Conservation (phyloP, 2,113 vertebrate species). For the Rostratula benghalensis region DNA sequence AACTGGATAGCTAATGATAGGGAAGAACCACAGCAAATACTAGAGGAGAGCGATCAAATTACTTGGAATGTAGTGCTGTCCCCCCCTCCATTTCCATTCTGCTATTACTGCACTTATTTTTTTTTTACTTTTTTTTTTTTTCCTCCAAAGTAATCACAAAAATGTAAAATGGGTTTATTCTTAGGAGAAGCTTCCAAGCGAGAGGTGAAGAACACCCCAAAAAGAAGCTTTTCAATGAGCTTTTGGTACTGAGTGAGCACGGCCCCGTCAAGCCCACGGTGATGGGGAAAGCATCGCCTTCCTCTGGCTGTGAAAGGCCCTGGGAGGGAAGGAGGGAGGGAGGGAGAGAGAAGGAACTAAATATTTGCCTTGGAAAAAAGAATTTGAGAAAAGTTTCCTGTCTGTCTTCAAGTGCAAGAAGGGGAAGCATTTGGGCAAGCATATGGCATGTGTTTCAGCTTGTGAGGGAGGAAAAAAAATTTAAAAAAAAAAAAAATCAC, state of each 20-base stretch:
- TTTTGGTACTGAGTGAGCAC: background rate
- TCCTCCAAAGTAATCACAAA: conserved; percentile 34
- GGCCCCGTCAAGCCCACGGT: background rate
- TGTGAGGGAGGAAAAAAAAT: background rate
- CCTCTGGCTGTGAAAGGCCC: background rate
- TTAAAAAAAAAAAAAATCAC: background rate
- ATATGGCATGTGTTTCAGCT: conserved; percentile 52
- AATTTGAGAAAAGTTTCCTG: background rate
- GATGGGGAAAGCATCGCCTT: background rate
- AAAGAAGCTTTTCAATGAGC: conserved; percentile 14
- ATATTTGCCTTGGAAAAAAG: conserved; percentile 9
- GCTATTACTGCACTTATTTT: background rate
- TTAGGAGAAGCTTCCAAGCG: conserved; percentile 41
- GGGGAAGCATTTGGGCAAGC: conserved; percentile 53
- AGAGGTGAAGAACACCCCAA: background rate
- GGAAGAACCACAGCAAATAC: conserved; percentile 55
- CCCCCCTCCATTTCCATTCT: background rate
- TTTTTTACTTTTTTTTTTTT: background rate
- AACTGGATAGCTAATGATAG: conserved; percentile 53
- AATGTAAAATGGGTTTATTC: conserved; percentile 44
- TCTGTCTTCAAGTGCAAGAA: background rate
- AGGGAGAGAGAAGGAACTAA: background rate
- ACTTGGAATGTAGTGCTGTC: conserved; percentile 10
- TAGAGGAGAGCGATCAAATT: conserved; percentile 1
- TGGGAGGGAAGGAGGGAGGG: background rate